Percentiles rank a stretch among this genome's conserved stretches.
Conservation (phyloP, 2,113 vertebrate species). For the Dolichotis patagonum region DNA sequence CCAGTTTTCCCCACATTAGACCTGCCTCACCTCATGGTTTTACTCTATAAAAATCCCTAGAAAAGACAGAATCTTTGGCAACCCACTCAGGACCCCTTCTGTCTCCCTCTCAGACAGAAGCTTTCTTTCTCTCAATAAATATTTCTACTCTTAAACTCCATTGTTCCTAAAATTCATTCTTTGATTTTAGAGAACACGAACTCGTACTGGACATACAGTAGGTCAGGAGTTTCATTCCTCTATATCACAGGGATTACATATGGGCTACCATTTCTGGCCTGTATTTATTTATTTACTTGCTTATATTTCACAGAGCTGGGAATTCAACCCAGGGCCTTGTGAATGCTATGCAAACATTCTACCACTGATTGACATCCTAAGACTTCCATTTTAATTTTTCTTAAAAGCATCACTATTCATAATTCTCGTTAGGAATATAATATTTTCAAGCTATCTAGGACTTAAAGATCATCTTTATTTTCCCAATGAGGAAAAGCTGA, state of each 20-base stretch:
- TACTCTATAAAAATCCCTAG: no score
- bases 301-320: background rate
- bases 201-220: no score
- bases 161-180: no score
- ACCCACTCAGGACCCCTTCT: no score
- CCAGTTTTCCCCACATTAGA: no score
- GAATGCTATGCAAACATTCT: background rate
- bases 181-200: no score
- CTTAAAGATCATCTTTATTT: conserved; percentile 11
- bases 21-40: no score
- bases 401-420: background rate
- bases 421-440: background rate
- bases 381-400: background rate
- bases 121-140: no score
- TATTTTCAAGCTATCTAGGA: background rate
- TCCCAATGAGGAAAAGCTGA: background rate
- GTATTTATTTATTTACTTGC: background rate
- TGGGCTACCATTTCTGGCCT: background rate
- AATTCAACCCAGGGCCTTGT: background rate
- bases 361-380: background rate
- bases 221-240: no score
- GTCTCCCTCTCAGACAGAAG: no score
- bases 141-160: no score
- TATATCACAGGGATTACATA: background rate
- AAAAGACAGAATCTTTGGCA: no score